These are phyloP conservation scores for Pleuronectes platessa DNA, from an alignment of 2,113 vertebrate genomes.

Conservation along the genomic window DNA sequence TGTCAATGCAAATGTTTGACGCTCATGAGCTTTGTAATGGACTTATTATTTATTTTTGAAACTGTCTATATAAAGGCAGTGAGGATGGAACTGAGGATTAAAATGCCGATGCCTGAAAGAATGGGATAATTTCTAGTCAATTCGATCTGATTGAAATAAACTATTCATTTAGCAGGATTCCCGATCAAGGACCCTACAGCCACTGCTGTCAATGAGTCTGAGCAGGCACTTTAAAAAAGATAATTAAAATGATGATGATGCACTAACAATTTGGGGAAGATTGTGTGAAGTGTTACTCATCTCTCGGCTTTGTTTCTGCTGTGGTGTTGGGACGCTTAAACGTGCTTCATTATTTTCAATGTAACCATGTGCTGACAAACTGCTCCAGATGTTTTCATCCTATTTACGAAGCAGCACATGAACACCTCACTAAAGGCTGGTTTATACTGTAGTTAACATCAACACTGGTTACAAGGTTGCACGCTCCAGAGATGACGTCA, in stretches of 20 bases:
- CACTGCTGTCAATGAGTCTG: conserved; percentile 1
- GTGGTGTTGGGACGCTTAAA: background rate
- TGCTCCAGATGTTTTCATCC: no score
- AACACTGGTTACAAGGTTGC: no score
- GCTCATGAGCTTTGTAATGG: background rate
- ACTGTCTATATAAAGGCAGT: background rate
- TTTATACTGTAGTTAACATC: no score
- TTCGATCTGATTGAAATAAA: background rate
- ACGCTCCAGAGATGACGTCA: no score
- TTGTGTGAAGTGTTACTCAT: background rate
- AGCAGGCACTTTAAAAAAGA: background rate
- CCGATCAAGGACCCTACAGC: conserved; percentile 11
- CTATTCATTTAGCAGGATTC: conserved; percentile 4
- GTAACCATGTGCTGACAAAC: no score
- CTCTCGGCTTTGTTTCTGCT: background rate
- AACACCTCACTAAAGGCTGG: no score
- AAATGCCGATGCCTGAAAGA: conserved; percentile 1
- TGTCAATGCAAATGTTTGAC: conserved; percentile 26
- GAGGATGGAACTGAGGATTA: background rate
- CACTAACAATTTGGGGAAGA: background rate
- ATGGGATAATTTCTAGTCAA: conserved; percentile 11
- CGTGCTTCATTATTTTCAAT: no score
- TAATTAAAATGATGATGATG: background rate
- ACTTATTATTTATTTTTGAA: conserved; percentile 6
- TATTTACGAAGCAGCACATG: no score